Evolutionary conservation across 2,113 vertebrate genomes (phyloP).

Genomic region (Holacanthus passer): DNA sequence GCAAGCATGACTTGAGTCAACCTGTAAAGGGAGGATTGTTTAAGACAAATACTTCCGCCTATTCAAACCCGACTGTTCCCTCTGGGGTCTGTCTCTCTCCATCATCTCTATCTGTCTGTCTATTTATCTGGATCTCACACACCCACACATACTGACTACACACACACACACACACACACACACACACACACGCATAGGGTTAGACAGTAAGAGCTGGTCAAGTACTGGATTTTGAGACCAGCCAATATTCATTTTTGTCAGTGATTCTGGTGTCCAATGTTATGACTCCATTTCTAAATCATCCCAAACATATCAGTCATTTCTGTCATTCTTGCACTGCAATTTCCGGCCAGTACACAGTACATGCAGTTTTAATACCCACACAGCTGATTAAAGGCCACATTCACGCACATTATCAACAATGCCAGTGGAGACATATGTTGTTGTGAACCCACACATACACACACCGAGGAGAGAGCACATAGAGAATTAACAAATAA

Average conservation of each 20-base stretch:
- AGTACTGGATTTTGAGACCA: neutral
- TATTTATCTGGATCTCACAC: constrained; percentile 40
- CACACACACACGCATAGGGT: neutral
- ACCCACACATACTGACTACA: neutral
- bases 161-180: neutral
- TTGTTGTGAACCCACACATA: neutral
- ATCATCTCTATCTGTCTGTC: constrained; percentile 39
- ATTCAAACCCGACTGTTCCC: constrained; percentile 51
- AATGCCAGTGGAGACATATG: neutral
- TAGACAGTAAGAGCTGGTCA: neutral
- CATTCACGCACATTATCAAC: neutral
- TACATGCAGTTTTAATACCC: neutral
- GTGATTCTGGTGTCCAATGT: neutral
- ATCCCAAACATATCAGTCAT: neutral
- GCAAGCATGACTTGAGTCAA: constrained; percentile 70
- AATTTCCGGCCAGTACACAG: neutral
- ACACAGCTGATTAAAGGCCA: neutral
- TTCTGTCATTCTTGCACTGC: neutral
- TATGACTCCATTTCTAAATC: neutral
- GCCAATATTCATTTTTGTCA: neutral
- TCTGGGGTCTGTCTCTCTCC: constrained; percentile 16
- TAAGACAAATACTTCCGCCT: constrained; percentile 60
- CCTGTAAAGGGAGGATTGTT: constrained; percentile 66
- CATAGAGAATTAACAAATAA: too few relatives aligned
- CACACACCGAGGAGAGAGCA: neutral